A percentile compares a stretch with the other conserved stretches of the same genome.
phyloP scores from a whole-genome alignment of 2,113 vertebrate species.

The Phylloscopus trochilus region DNA sequence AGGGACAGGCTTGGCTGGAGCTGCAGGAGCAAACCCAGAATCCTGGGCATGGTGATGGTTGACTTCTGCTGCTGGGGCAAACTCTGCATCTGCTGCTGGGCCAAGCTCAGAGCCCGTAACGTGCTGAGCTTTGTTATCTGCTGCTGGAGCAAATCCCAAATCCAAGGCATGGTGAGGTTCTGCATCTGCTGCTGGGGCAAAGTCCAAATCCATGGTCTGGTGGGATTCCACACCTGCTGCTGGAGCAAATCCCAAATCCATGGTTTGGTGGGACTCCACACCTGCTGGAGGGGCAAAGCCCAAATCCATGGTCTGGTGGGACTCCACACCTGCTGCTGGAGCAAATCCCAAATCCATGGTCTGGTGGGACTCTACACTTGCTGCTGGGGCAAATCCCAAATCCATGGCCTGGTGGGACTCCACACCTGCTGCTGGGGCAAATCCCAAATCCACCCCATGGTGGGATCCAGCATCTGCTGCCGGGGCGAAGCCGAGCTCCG shows the following conservation, averaged over 20 bases:
- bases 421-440: accelerated
- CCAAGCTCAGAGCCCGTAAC: accelerated
- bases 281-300: background rate
- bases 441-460: background rate
- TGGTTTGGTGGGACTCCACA: accelerated
- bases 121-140: background rate
- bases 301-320: accelerated
- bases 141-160: background rate
- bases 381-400: background rate
- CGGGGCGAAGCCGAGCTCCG: background rate
- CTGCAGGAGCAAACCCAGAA: background rate
- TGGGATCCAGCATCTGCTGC: background rate
- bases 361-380: accelerated
- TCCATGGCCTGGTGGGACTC: accelerated
- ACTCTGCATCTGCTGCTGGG: background rate
- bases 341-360: accelerated
- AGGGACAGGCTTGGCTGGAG: background rate
- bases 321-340: background rate
- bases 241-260: background rate
- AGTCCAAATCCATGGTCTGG: accelerated
- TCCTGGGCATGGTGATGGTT: background rate
- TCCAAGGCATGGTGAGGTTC: background rate
- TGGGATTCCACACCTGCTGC: accelerated
- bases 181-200: background rate
- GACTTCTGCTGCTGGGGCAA: background rate